Conservation (phyloP, 2,888 invertebrate genomes). For the Chesias legatella region DNA sequence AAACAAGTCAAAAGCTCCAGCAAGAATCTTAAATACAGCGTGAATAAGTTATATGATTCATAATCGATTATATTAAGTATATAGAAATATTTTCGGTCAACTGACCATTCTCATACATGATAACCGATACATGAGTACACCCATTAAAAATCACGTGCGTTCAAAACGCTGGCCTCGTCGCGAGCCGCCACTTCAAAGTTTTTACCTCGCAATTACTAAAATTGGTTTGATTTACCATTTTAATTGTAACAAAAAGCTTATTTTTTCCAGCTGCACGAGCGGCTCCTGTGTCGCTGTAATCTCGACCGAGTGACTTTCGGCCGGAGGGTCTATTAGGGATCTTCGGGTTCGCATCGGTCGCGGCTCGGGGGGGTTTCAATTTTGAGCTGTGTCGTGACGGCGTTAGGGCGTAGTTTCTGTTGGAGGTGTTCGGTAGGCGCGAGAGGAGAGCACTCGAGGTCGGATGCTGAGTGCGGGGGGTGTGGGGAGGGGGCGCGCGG, state of each 20-base stretch:
- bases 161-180: constrained; percentile 55
- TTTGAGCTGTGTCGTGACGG: constrained; percentile 73
- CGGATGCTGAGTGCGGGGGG: constrained; percentile 77
- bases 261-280: constrained; percentile 68
- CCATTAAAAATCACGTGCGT: constrained; percentile 66
- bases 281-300: constrained; percentile 64
- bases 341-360: constrained; percentile 51
- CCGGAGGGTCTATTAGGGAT: constrained; percentile 72
- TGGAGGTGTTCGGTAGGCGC: constrained; percentile 76
- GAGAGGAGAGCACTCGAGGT: constrained; percentile 80
- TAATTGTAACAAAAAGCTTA: constrained; percentile 80
- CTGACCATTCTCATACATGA: constrained; percentile 32
- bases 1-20: constrained; percentile 13
- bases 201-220: constrained; percentile 79
- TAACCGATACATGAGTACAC: constrained; percentile 36
- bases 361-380: constrained; percentile 51
- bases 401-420: constrained; percentile 76
- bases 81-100: not conserved
- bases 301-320: constrained; percentile 77
- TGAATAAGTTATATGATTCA: constrained; percentile 5
- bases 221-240: constrained; percentile 81
- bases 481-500: constrained; percentile 49
- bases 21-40: constrained; percentile 6
- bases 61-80: constrained; percentile 3
- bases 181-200: constrained; percentile 69